Base-by-base conservation (phyloP, 2,888 invertebrate genomes). In the Ditylenchus weischeri region DNA sequence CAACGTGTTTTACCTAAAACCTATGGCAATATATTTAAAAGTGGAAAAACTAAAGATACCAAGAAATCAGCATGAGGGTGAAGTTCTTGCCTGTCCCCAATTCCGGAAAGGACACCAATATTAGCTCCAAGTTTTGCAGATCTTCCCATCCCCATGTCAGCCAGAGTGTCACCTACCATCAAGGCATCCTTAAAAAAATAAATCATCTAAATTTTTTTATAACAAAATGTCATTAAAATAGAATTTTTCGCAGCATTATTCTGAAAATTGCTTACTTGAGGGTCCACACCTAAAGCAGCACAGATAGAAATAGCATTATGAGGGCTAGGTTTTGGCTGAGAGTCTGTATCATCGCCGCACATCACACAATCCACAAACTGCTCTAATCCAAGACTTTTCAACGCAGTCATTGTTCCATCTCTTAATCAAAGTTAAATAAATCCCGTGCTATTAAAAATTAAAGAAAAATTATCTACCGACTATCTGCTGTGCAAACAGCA, bases 81-180 rank as follows among this genome's bases (percentile, higher is more conserved):
- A 19, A 82, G 72, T 57, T 80, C 76, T 57, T 80, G 74, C 36
- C 68, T 74, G 21, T 74, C 75, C 8, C 79, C 80, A 51, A 81
- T 75, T 18, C 85, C 85, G 64, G 84, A 84, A 21, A 85, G 75
- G 18, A 85, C 85, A 4, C 84, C 85, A 15, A 85, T 81, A 35
- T 82, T 83, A 69, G 82, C 83, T 29, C 84, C 84, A 18, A 85
- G 78, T 23, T 83, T 80, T 15, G 85, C 85, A 5, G 83, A 81
- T 51, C 81, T 78, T 13, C 84, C 85, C 84, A 85, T 84, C 43
- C 83, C 83, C 69, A 85, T 82, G 73, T 85, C 85, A 0, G 84
- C 84, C 51, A 83, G 77, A 8, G 85, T 85, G 75, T 85, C 85
- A 3, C 85, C 85, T 7, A 85, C 84, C 84, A 85, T 85, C 11